phyloP scores from a whole-genome alignment of 2,113 vertebrate genomes.

The Scartelaos histophorus region DNA sequence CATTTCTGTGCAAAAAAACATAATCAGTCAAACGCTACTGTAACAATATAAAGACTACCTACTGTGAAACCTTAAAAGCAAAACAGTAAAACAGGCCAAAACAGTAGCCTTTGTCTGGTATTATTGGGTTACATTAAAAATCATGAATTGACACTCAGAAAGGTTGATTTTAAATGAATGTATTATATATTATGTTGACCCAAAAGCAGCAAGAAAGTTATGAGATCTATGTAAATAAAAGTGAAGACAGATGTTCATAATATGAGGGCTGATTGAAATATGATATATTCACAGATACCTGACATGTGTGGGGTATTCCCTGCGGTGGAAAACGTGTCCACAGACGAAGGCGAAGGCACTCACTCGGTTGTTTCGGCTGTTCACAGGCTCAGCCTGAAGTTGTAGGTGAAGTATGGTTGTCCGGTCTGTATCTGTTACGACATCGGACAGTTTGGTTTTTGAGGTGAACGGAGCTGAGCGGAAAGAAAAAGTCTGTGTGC shows the following conservation, averaged over 20 bases:
- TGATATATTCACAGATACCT: constrained; percentile 51
- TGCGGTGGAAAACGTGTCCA: constrained; percentile 87
- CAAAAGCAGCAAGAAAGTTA: neutral
- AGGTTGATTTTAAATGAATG: neutral
- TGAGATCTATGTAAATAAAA: neutral
- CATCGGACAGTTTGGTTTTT: constrained; percentile 79
- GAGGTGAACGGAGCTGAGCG: constrained; percentile 80
- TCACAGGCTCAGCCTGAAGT: constrained; percentile 85
- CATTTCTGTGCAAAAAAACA: constrained; percentile 73
- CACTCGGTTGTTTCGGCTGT: constrained; percentile 86
- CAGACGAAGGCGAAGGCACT: constrained; percentile 90
- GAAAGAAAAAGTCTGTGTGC: constrained; percentile 91
- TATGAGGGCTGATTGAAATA: neutral
- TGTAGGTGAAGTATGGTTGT: constrained; percentile 80
- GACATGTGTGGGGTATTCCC: constrained; percentile 88
- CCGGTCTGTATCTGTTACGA: constrained; percentile 64
- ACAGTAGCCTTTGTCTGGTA: neutral
- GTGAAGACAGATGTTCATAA: neutral
- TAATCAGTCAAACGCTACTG: too few species aligned
- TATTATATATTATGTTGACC: neutral
- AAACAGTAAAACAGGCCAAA: too few species aligned
- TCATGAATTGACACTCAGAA: neutral
- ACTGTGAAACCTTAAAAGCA: too few species aligned
- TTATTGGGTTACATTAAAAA: too few species aligned
- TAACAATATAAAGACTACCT: neutral